Base-by-base conservation (phyloP, 2,797 vertebrate species). In the Anomalospiza imberbis region DNA sequence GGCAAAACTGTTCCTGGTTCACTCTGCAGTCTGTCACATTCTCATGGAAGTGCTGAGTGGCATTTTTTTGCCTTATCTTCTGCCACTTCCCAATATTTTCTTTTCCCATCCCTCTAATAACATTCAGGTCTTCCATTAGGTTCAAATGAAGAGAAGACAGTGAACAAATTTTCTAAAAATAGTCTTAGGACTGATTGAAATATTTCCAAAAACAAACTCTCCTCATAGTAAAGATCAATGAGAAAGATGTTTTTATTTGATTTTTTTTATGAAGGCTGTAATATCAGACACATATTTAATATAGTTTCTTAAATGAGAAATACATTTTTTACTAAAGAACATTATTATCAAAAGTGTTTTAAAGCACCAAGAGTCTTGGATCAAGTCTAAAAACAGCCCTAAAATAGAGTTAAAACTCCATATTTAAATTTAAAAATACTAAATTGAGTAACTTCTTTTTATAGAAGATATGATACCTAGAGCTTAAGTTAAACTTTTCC, bases 361-460 rank as follows among this genome's bases (percentile, higher is more conserved):
- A 58, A 91, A 86, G 62, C 12, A 28, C 47, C 18, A 81, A 31
- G 60, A n/a, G 24, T 66, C 45, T 88, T 12, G 4, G 47, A 84
- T 94, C 70, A 65, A 62, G 62, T 55, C 63, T 88, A 79, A 88
- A 96, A 96, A 53, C n/a, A 94, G 21, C 15, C 54, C 42, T 93
- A 79, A 94, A 93, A 94, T 76, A 90, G 32, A 66, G 26, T 85
- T 87, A 11, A 68, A 42, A 73, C 22, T 81, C 60, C 31, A 10
- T 81, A 78, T 94, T 93, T 96, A 86, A 88, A 90, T 93, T 72
- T 76, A 38, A 94, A 94, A 90, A 70, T 78, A 24, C 77, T 90
- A 94, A 94, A 91, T 60, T 32, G 51, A 45, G 71, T 66, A 50
- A 38, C 24, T 91, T 88, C 70, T 96, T 96, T 95, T 95, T 96